Evolutionary conservation across 2,888 invertebrate genomes (phyloP).

Genomic region (Villa cingulata): DNA sequence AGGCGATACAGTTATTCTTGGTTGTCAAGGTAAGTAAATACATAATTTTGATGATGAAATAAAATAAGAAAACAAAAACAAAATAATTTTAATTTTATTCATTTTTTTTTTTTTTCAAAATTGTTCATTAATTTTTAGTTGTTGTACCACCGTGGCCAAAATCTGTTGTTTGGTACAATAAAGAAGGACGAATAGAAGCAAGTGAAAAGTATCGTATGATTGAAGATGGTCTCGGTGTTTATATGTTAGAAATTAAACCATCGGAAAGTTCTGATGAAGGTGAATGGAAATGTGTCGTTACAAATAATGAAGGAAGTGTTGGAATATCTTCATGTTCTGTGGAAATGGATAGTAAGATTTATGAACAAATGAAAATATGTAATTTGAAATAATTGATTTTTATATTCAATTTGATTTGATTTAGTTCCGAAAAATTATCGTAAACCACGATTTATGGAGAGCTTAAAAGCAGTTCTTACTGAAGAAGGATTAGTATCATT

Average conservation of each 20-base stretch:
- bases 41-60: conserved; percentile 42
- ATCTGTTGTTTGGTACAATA: conserved; percentile 73
- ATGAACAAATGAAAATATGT: too few relatives aligned
- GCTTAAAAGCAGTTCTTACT: conserved; percentile 73
- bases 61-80: too few relatives aligned
- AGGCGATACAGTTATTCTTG: conserved; percentile 57
- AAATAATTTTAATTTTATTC: too few relatives aligned
- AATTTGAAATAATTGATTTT: too few relatives aligned
- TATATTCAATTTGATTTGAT: too few relatives aligned
- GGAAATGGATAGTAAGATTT: conserved; percentile 64
- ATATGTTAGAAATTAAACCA: conserved; percentile 58
- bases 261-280: conserved; percentile 73
- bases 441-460: conserved; percentile 81
- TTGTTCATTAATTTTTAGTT: conserved; percentile 36
- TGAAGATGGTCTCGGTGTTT: conserved; percentile 73
- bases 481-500: conserved; percentile 87
- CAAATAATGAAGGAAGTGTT: conserved; percentile 58
- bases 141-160: conserved; percentile 78
- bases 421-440: conserved; percentile 83
- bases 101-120: too few relatives aligned
- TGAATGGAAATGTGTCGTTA: conserved; percentile 81
- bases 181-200: conserved; percentile 60
- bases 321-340: conserved; percentile 62
- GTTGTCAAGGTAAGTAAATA: conserved; percentile 51
- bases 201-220: conserved; percentile 56